phyloP scores from a whole-genome alignment of 2,888 invertebrate species.

The Xanthorhoe spadicearia region DNA sequence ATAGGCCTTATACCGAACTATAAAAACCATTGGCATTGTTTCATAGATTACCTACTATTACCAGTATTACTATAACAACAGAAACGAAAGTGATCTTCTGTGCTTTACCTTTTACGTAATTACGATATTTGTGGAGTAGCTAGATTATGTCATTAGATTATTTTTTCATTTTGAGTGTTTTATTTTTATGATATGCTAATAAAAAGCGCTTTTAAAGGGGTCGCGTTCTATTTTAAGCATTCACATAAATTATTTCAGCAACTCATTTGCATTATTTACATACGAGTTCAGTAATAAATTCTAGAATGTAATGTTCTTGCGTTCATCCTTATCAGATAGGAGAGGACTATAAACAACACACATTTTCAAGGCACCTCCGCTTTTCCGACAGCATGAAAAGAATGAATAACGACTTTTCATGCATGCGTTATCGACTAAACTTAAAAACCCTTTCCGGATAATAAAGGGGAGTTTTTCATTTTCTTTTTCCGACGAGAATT shows the following conservation, averaged over 20 bases:
- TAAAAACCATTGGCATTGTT: slow-evolving; percentile 46
- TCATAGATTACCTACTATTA: slow-evolving; percentile 36
- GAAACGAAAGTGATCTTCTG: slow-evolving; percentile 51
- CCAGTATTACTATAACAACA: slow-evolving; percentile 34
- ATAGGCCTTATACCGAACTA: neutral
- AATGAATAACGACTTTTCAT: slow-evolving; percentile 51
- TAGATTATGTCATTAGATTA: slow-evolving; percentile 15
- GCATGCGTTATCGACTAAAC: slow-evolving; percentile 78
- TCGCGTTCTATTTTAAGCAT: slow-evolving; percentile 39
- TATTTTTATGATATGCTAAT: slow-evolving; percentile 11
- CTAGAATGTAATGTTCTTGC: slow-evolving; percentile 42
- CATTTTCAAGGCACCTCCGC: slow-evolving; percentile 34
- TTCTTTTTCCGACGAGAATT: slow-evolving; percentile 57
- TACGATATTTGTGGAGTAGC: slow-evolving; percentile 32
- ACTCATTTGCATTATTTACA: slow-evolving; percentile 45
- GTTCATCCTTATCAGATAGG: slow-evolving; percentile 38
- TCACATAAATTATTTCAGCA: slow-evolving; percentile 39
- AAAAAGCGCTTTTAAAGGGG: slow-evolving; percentile 24
- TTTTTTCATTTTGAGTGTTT: too few relatives aligned
- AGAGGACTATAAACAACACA: slow-evolving; percentile 44
- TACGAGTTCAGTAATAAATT: slow-evolving; percentile 40
- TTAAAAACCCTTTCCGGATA: slow-evolving; percentile 68
- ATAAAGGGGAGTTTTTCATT: slow-evolving; percentile 67
- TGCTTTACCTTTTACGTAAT: slow-evolving; percentile 43
- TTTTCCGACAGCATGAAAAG: slow-evolving; percentile 41